Evolutionary conservation across 2,797 vertebrate genomes (phyloP), one percentile per base, ranked within the genome.

Genomic region (Tapirus indicus): DNA sequence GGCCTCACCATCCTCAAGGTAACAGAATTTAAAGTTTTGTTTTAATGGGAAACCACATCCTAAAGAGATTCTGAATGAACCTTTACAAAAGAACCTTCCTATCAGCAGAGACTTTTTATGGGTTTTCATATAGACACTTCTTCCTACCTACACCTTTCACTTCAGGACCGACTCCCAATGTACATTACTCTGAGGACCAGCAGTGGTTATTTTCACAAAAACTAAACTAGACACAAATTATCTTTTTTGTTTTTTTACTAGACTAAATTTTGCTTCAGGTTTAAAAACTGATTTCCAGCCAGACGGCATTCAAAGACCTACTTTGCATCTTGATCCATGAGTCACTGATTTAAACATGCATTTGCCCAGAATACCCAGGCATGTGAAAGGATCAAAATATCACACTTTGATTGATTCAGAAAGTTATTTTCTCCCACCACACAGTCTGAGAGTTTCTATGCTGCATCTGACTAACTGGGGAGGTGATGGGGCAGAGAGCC

Each of bases 281-380:
- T 99, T 97, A 98, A 98, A 98, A 98, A 98, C 98, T 94, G 84
- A 98, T 97, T 98, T 99, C 98, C 98, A 98, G 98, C 98, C 97
- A 98, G 82, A 69, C 82, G 86, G 96, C 14, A 95, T 98, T 98
- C 96, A 98, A 97, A 98, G 97, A 98, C 96, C 97, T 97, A 97
- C 97, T 99, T 99, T 99, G 98, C 98, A 99, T 99, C 98, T 98
- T 98, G 98, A 98, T 97, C 98, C 99, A 99, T 99, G 99, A 99
- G 98, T 99, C 99, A 99, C 98, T 95, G 4, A 21, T 98, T 98
- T 98, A 98, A 99, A 98, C 98, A 98, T 99, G 98, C 25, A 98
- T 97, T 99, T 99, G 98, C 85, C 95, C 98, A 99, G 98, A 99
- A 99, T 99, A 99, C 99, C 98, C 99, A 99, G 99, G 98, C 99